phyloP scores from a whole-genome alignment of 1,140 invertebrate species.

The Trichonephila inaurata region DNA sequence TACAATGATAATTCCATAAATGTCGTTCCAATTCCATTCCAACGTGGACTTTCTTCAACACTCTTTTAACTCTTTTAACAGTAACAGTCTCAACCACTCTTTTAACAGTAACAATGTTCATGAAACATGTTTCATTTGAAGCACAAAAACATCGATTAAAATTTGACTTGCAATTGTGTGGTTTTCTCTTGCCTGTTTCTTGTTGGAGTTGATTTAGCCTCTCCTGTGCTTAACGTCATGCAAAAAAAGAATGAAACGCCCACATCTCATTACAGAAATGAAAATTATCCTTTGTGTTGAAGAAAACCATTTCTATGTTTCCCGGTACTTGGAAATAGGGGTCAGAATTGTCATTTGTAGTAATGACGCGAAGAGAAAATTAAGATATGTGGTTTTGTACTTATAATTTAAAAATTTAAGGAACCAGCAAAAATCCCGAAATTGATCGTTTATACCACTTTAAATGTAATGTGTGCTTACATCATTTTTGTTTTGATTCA shows the following conservation, averaged over 20 bases:
- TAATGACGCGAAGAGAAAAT: not conserved
- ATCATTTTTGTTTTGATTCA: too few species aligned
- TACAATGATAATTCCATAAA: not conserved
- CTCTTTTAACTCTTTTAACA: not conserved
- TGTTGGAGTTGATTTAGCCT: not conserved
- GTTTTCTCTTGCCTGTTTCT: not conserved
- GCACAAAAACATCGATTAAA: not conserved
- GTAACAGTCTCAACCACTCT: not conserved
- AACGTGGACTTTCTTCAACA: not conserved
- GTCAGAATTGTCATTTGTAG: not conserved
- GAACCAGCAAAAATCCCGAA: too few species aligned
- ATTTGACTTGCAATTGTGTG: not conserved
- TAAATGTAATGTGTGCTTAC: too few species aligned
- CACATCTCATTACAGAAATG: not conserved
- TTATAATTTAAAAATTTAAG: too few species aligned
- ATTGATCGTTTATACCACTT: too few species aligned
- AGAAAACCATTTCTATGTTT: not conserved
- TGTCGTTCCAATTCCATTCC: not conserved
- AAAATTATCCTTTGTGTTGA: constrained; percentile 10
- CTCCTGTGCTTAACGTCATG: constrained; percentile 4
- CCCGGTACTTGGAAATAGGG: not conserved
- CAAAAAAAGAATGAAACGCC: not conserved
- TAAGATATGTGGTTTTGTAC: not conserved
- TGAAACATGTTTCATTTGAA: not conserved
- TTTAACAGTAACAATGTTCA: not conserved